Percentiles rank a stretch among this genome's conserved stretches.
These are phyloP conservation scores for Drosophila elegans DNA, from an alignment of 1,140 invertebrate species.

Conservation along the genomic window DNA sequence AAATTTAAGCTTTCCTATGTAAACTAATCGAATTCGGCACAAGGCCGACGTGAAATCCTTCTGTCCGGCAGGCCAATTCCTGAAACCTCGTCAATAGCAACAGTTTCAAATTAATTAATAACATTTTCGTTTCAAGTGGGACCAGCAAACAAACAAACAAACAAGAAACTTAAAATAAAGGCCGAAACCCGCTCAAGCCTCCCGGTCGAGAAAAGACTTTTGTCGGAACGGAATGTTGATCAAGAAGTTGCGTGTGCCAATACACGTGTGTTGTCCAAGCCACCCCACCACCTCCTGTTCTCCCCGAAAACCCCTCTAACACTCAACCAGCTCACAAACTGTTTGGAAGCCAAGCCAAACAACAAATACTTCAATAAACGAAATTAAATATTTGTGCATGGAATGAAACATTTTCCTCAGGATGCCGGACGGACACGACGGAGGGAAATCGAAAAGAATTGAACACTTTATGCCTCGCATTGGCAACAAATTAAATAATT, in stretches of 20 bases:
- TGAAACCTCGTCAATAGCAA: constrained; percentile 17
- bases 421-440: neutral
- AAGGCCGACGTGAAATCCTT: constrained; percentile 15
- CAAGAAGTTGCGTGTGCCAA: constrained; percentile 60
- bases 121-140: constrained; percentile 56
- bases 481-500: constrained; percentile 67
- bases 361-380: constrained; percentile 78
- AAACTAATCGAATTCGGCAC: constrained; percentile 61
- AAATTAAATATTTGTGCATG: constrained; percentile 78
- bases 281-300: neutral
- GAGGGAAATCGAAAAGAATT: constrained; percentile 26
- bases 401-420: constrained; percentile 56
- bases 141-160: constrained; percentile 44
- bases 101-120: constrained; percentile 77
- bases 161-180: constrained; percentile 36
- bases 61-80: constrained; percentile 1
- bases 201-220: constrained; percentile 32
- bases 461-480: constrained; percentile 44
- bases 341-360: constrained; percentile 57
- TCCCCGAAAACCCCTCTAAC: constrained; percentile 2
- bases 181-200: constrained; percentile 36
- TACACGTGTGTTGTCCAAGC: constrained; percentile 32
- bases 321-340: constrained; percentile 26
- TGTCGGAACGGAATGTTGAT: constrained; percentile 43
- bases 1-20: constrained; percentile 19